These are phyloP conservation scores for Conistra vaccinii DNA, from an alignment of 2,888 invertebrate genomes.

Conservation along the genomic window DNA sequence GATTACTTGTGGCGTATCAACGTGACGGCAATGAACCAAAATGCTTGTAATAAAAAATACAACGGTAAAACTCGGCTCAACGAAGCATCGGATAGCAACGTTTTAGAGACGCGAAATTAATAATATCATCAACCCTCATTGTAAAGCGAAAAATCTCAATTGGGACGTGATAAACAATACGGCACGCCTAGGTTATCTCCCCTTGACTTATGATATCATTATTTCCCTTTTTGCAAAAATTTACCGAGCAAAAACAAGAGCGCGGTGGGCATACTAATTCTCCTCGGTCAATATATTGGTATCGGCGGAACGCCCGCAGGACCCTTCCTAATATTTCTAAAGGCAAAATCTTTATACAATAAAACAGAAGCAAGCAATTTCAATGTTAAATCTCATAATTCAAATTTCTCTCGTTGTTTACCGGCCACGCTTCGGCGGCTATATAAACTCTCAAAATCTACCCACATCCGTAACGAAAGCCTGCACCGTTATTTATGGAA, in stretches of 20 bases:
- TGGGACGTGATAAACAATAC: slow-evolving; percentile 85
- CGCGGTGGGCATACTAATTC: slow-evolving; percentile 88
- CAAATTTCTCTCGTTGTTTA: slow-evolving; percentile 86
- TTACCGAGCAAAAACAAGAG: slow-evolving; percentile 85
- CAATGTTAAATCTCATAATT: slow-evolving; percentile 88
- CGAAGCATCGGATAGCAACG: slow-evolving; percentile 1
- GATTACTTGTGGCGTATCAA: slow-evolving; percentile 69
- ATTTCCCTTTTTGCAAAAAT: slow-evolving; percentile 88
- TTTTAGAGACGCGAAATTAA: slow-evolving; percentile 68
- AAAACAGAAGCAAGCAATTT: slow-evolving; percentile 83
- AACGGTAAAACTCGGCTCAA: slow-evolving; percentile 13
- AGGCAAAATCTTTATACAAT: slow-evolving; percentile 82
- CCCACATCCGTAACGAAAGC: slow-evolving; percentile 89
- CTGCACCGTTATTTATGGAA: slow-evolving; percentile 89
- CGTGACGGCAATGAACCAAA: slow-evolving; percentile 68
- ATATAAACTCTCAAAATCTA: slow-evolving; percentile 88
- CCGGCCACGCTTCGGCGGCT: slow-evolving; percentile 82
- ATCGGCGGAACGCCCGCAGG: slow-evolving; percentile 74
- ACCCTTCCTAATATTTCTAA: slow-evolving; percentile 76
- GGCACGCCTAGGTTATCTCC: slow-evolving; percentile 86
- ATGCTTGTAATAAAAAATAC: slow-evolving; percentile 49
- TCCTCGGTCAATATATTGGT: slow-evolving; percentile 86
- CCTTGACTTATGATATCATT: slow-evolving; percentile 89
- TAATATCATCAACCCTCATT: slow-evolving; percentile 76
- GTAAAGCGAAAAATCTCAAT: slow-evolving; percentile 77